Evolutionary conservation across 1,140 invertebrate species (phyloP).

Genomic region (Lordiphosa stackelbergi): DNA sequence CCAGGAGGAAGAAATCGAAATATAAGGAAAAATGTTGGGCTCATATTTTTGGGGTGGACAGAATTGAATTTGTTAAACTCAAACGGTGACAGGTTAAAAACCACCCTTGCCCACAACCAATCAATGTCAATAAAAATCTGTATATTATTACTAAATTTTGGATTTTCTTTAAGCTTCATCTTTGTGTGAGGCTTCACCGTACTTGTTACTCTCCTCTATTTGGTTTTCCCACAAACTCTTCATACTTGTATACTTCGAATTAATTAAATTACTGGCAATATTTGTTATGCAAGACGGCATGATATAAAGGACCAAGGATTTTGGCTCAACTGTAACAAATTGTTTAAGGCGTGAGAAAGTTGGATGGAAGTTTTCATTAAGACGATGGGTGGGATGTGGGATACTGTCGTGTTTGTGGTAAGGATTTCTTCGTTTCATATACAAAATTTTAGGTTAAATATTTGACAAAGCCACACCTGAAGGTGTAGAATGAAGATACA

Average conservation of each 20-base stretch:
- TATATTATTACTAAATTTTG: no score
- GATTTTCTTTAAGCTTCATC: no score
- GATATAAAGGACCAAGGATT: constrained; percentile 8
- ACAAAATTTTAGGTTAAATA: neutral
- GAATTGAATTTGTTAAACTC: no score
- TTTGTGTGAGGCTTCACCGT: neutral
- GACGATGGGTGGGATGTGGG: neutral
- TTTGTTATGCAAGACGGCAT: constrained; percentile 26
- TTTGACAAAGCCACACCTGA: no score
- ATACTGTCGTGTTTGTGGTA: neutral
- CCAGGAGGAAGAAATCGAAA: no score
- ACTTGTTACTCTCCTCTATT: neutral
- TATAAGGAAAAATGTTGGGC: no score
- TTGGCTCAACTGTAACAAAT: constrained; percentile 39
- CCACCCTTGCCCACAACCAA: no score
- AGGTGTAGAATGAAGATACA: no score
- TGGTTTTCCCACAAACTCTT: constrained; percentile 19
- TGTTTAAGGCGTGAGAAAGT: constrained; percentile 31
- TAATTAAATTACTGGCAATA: constrained; percentile 65
- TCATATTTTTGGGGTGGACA: no score
- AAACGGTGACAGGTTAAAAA: no score
- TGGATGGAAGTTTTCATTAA: constrained; percentile 27
- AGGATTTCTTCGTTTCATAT: neutral
- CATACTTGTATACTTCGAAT: constrained; percentile 43
- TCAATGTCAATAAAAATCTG: no score